Percentiles rank a stretch among this genome's conserved stretches.
These are phyloP conservation scores for Callospermophilus lateralis DNA, from an alignment of 2,113 vertebrate species.

Conservation along the genomic window DNA sequence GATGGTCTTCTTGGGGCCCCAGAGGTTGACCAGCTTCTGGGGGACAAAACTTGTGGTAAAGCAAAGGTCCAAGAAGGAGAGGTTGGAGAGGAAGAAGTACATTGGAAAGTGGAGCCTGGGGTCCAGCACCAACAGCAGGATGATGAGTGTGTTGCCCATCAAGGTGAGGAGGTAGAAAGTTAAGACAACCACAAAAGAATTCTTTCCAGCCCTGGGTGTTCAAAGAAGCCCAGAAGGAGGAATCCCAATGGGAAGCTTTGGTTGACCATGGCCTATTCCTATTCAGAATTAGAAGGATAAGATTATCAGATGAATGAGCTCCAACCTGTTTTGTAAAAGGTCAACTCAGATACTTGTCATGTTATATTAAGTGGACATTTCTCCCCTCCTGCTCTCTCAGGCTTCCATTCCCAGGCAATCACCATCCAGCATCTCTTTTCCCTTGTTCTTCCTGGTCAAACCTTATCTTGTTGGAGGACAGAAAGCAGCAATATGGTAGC, in stretches of 20 bases:
- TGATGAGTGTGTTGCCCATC: constrained; percentile 62
- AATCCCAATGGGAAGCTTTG: neutral
- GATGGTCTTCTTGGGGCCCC: constrained; percentile 1
- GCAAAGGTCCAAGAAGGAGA: neutral
- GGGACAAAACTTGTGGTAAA: constrained; percentile 11
- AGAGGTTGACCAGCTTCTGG: constrained; percentile 28
- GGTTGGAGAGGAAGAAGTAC: constrained; percentile 53
- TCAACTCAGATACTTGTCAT: neutral
- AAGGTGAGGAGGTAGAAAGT: constrained; percentile 40
- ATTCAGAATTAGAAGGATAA: neutral
- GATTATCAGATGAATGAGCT: neutral
- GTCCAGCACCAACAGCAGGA: neutral
- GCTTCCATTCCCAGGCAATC: neutral
- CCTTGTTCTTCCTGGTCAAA: neutral
- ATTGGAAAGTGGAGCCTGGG: neutral
- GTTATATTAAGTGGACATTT: neutral
- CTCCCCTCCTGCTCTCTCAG: neutral
- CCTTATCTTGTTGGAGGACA: rapidly evolving
- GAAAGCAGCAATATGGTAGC: neutral
- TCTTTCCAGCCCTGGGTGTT: constrained; percentile 11
- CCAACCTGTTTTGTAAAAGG: neutral
- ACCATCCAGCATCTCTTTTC: neutral
- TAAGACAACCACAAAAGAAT: neutral
- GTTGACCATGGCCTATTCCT: neutral
- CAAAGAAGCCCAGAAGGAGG: constrained; percentile 63